A percentile compares a stretch with the other conserved stretches of the same genome.
phyloP scores from a whole-genome alignment of 2,113 vertebrate species.

The Coracopsis vasa region DNA sequence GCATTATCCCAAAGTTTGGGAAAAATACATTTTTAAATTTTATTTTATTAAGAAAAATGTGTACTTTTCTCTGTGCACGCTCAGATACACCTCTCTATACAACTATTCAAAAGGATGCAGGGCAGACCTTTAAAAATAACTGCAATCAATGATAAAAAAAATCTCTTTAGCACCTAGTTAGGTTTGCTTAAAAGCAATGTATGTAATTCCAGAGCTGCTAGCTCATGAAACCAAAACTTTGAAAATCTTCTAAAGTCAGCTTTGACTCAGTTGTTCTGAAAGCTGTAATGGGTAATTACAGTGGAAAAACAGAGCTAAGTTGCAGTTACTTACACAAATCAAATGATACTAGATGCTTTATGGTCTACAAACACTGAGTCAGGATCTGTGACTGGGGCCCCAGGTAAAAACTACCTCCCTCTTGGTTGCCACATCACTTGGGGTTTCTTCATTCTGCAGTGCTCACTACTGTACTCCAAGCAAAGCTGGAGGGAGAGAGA shows the following conservation, averaged over 20 bases:
- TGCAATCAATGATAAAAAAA: neutral
- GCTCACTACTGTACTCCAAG: neutral
- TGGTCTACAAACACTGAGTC: neutral
- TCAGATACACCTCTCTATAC: neutral
- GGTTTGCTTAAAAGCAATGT: neutral
- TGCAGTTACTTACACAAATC: neutral
- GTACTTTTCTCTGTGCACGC: neutral
- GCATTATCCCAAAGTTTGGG: neutral
- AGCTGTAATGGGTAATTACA: neutral
- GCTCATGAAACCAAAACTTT: neutral
- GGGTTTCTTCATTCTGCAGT: neutral
- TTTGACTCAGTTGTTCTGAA: neutral
- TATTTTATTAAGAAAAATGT: neutral
- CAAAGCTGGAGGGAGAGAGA: neutral
- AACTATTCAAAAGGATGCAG: neutral
- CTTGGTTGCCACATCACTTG: neutral
- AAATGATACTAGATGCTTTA: neutral
- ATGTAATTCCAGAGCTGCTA: neutral
- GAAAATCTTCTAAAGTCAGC: neutral
- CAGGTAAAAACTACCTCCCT: neutral
- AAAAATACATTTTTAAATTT: rapidly evolving
- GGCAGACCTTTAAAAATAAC: neutral
- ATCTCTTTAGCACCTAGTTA: neutral
- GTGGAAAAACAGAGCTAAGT: neutral
- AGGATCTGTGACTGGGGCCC: neutral